A percentile compares a stretch with the other conserved stretches of the same genome.
phyloP scores from a whole-genome alignment of 2,113 vertebrate species.

The Thymallus thymallus region DNA sequence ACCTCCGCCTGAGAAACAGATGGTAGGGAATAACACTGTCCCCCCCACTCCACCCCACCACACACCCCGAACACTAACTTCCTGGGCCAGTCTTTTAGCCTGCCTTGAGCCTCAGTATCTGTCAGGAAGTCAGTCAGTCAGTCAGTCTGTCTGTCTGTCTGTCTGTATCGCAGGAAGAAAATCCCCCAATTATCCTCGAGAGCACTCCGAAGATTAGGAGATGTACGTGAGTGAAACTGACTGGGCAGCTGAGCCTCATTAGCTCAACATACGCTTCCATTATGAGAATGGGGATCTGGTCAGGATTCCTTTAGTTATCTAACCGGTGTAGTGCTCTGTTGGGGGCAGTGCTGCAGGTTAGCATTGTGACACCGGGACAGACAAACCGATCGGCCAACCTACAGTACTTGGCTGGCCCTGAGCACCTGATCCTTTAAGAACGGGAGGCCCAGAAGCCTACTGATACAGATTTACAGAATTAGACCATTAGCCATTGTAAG shows the following conservation, averaged over 20 bases:
- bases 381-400: conserved; percentile 37
- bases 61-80: conserved; percentile 63
- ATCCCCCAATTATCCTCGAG: conserved; percentile 52
- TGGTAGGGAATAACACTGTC: conserved; percentile 73
- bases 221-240: conserved; percentile 62
- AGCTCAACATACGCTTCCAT: conserved; percentile 58
- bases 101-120: conserved; percentile 57
- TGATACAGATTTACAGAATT: conserved; percentile 64
- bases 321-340: too few species aligned
- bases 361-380: conserved; percentile 29
- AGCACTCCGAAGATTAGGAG: conserved; percentile 66
- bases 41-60: conserved; percentile 46
- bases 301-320: conserved; percentile 14
- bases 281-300: conserved; percentile 39
- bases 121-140: conserved; percentile 32
- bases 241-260: conserved; percentile 61
- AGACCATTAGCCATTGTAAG: conserved; percentile 64
- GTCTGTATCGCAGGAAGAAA: conserved; percentile 41
- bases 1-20: conserved; percentile 74
- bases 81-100: conserved; percentile 60
- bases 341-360: conserved; percentile 25
- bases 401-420: conserved; percentile 15
- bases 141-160: conserved; percentile 38
- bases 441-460: conserved; percentile 7
- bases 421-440: conserved; percentile 30